Base-by-base conservation (phyloP, 2,113 vertebrate genomes). In the Guaruba guarouba region DNA sequence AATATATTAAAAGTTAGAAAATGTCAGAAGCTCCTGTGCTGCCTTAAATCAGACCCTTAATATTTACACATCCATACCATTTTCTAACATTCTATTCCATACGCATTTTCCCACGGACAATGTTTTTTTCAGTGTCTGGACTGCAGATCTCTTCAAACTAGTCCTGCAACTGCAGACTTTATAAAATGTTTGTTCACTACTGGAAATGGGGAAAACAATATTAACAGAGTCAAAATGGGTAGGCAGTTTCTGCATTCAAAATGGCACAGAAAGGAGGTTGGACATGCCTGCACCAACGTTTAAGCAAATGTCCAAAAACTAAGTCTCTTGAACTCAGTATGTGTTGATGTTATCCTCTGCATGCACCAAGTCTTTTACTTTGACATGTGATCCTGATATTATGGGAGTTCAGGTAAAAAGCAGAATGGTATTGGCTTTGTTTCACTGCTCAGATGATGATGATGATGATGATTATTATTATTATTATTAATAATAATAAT, bases 271-370 rank as follows among this genome's bases (percentile, higher is more conserved):
- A 93, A 71, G 17, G 31, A 67, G 11, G 29, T 52, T 75, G 39
- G 23, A 39, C 11, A 11, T 71, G 12, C 10, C 91, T 84, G 35
- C 13, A 68, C 13, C 8, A 44, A 11, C 0, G 0, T 73, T 2
- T 52, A 73, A 62, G 18, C 6, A 82, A 28, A 85, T 44, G 11
- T 27, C 16, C 9, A 51, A 54, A 39, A 68, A 35, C 8, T 55
- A 59, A 49, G 20, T 61, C 18, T 90, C 49, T 37, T 59, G 33
- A 70, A 20, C 54, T 55, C 54, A 55, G 2, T 31, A 13, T 48
- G 13, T 80, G 25, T 66, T 23, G 25, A 35, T 17, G 4, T 76
- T 79, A 7, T 69, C 27, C 12, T 63, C n/a, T 61, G 29, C 70
- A n/a, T 39, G 9, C 8, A 28, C 12, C 12, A 10, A 2, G 37